Evolutionary conservation across 2,888 invertebrate species (phyloP).

Genomic region (Elmis aenea): DNA sequence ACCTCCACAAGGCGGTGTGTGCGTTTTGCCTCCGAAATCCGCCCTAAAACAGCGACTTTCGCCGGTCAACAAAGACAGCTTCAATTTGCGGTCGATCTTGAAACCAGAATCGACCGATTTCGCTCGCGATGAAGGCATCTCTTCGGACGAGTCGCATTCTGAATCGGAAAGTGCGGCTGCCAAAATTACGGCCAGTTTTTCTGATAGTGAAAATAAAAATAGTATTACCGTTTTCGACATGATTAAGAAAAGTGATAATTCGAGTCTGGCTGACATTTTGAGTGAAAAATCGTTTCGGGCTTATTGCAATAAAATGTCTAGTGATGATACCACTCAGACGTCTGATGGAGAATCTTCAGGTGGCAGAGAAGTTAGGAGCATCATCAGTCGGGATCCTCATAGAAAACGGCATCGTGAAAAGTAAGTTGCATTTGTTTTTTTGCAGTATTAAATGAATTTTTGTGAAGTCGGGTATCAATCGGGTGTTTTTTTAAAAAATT

Average conservation of each 20-base stretch:
- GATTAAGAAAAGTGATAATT: too few species aligned
- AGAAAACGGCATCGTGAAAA: constrained; percentile 44
- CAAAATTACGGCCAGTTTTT: constrained; percentile 12
- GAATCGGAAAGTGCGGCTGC: constrained; percentile 33
- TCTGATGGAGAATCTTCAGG: constrained; percentile 62
- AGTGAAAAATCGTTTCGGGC: too few species aligned
- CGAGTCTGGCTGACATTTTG: constrained; percentile 1
- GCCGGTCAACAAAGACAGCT: neutral
- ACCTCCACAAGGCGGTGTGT: too few species aligned
- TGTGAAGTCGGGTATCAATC: too few species aligned
- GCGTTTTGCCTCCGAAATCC: too few species aligned
- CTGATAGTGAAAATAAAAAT: constrained; percentile 4
- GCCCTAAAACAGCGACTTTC: too few species aligned
- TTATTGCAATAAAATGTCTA: constrained; percentile 11
- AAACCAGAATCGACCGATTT: constrained; percentile 30
- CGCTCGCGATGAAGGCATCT: constrained; percentile 44
- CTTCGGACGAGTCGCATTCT: constrained; percentile 42
- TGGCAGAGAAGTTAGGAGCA: constrained; percentile 58
- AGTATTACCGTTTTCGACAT: too few species aligned
- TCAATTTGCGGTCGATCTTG: constrained; percentile 18
- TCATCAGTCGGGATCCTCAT: constrained; percentile 51
- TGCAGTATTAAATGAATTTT: too few species aligned
- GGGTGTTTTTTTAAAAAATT: too few species aligned
- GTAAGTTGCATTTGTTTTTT: constrained; percentile 42
- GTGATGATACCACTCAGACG: constrained; percentile 25